Conservation (phyloP, 2,888 invertebrate genomes). For the Eristalis tenax region DNA sequence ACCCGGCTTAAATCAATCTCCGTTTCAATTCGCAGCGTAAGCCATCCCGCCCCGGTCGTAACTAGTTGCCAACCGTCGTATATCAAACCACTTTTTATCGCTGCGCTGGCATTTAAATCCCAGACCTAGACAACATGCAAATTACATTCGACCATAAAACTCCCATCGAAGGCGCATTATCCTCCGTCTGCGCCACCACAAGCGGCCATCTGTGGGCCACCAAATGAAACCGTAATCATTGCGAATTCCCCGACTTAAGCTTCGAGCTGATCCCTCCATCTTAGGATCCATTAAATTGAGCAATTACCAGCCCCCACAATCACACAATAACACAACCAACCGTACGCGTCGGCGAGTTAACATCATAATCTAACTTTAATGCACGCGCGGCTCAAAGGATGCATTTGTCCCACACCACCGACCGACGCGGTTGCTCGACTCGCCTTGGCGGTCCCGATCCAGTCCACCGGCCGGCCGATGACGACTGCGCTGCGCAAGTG, state of each 20-base stretch:
- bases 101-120: constrained; percentile 48
- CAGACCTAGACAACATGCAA: constrained; percentile 49
- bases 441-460: neutral
- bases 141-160: constrained; percentile 59
- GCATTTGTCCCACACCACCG: constrained; percentile 45
- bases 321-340: constrained; percentile 59
- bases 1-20: constrained; percentile 42
- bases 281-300: constrained; percentile 71
- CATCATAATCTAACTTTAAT: constrained; percentile 72
- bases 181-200: constrained; percentile 2
- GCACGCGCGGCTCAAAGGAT: constrained; percentile 65
- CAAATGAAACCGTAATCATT: constrained; percentile 63
- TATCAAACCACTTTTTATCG: constrained; percentile 52
- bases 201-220: constrained; percentile 28
- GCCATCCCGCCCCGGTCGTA: constrained; percentile 26
- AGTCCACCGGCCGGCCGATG: neutral
- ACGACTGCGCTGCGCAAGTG: constrained; percentile 29
- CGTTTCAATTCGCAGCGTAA: constrained; percentile 9
- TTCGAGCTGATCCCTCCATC: constrained; percentile 60
- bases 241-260: constrained; percentile 60
- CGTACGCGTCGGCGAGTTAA: constrained; percentile 68
- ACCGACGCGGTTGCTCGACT: neutral
- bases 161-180: constrained; percentile 61
- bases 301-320: constrained; percentile 72
- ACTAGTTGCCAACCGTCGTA: constrained; percentile 43